Percentiles rank a stretch among this genome's conserved stretches.
phyloP scores from a whole-genome alignment of 1,140 invertebrate species.

The Drosophila punjabiensis region DNA sequence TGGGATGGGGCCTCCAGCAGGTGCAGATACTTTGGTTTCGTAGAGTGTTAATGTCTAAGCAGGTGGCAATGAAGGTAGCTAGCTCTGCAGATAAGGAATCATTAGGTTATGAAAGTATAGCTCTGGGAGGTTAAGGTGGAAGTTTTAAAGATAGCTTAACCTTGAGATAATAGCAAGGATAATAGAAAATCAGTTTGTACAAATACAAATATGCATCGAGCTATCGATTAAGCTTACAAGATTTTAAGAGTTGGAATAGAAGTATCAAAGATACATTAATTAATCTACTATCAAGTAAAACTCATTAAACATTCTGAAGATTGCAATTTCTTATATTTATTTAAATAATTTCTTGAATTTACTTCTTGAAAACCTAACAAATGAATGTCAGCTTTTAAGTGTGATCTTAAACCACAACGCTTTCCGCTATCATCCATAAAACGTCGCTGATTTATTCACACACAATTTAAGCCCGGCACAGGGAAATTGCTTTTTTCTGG shows the following conservation, averaged over 20 bases:
- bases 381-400: background rate
- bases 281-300: background rate
- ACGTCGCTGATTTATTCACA: constrained; percentile 16
- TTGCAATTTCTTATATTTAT: background rate
- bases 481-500: constrained; percentile 27
- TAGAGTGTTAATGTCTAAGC: constrained; percentile 39
- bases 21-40: constrained; percentile 16
- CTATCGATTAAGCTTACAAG: background rate
- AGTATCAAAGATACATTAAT: background rate
- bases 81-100: constrained; percentile 10
- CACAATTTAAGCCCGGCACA: constrained; percentile 3
- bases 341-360: background rate
- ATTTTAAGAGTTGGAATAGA: background rate
- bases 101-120: background rate
- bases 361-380: background rate
- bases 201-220: background rate
- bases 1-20: constrained; percentile 8
- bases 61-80: constrained; percentile 32
- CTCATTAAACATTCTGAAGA: background rate
- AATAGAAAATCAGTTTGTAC: too few relatives aligned
- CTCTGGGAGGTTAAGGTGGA: too few relatives aligned
- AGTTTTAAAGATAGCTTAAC: too few relatives aligned
- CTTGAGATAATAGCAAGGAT: too few relatives aligned
- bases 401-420: constrained; percentile 6
- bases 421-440: constrained; percentile 5